Conservation (phyloP, 2,113 vertebrate genomes). For the Platycercus adscitus region DNA sequence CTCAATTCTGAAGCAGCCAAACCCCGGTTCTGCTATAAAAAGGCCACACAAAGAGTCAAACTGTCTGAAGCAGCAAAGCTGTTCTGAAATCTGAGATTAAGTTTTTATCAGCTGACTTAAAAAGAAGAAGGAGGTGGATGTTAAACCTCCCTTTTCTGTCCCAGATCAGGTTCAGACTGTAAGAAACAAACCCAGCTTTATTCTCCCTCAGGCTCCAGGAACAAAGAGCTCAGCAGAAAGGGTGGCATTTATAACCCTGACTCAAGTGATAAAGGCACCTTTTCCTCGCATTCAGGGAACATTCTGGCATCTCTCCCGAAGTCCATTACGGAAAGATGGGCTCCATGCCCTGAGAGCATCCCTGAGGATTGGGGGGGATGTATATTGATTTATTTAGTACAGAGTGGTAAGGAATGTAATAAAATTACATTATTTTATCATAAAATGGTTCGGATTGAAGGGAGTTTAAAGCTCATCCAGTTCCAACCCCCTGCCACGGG, state of each 20-base stretch:
- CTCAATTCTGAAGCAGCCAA: neutral
- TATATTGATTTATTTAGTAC: neutral
- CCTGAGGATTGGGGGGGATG: neutral
- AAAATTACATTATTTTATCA: neutral
- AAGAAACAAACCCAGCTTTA: constrained; percentile 11
- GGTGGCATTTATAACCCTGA: neutral
- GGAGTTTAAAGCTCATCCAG: neutral
- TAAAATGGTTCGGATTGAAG: neutral
- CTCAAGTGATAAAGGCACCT: neutral
- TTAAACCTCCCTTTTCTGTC: neutral
- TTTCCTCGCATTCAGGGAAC: neutral
- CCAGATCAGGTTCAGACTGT: neutral
- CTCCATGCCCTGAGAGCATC: neutral
- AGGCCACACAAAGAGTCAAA: neutral
- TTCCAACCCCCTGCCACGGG: neutral
- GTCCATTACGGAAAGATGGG: neutral
- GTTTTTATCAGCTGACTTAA: constrained; percentile 15
- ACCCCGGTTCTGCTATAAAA: neutral
- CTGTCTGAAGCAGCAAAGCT: neutral
- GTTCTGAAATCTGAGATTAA: neutral
- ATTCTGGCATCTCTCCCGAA: neutral
- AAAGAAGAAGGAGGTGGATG: neutral
- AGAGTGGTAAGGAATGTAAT: neutral
- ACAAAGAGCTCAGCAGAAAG: neutral
- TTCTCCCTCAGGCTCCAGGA: neutral